Base-by-base conservation (phyloP, 1,140 invertebrate genomes). In the Drosophila tristis region DNA sequence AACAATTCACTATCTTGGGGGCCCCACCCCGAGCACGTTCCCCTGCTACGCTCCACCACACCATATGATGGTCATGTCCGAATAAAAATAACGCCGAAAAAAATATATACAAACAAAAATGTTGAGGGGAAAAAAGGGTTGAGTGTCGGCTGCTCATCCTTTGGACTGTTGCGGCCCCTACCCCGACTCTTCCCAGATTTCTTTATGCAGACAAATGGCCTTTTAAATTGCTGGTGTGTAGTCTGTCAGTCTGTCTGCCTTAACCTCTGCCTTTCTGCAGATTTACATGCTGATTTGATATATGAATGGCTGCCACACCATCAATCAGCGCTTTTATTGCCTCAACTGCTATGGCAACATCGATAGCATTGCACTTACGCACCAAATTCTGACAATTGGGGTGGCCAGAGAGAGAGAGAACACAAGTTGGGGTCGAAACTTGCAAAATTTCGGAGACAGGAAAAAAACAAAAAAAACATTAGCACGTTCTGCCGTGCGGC, bases 241-340 rank as follows among this genome's bases (percentile, higher is more conserved):
- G 72, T 70, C 76, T 73, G 51, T 60, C 70, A 66, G 35, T 16
- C 65, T 29, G 20, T 47, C 50, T 44, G 43, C 47, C 29, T 31
- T 55, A 44, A 59, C 59, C 39, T 49, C 48, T 43, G 25, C 15
- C 26, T 56, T 20, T 57, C 49, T 60, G 54, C 59, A 43, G 60
- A 82, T 81, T 87, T 87, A 78, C 82, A 86, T 87, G 82, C 62
- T 78, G 78, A 86, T 87, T 81, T 87, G 82, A 87, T 86, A 86
- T 87, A 86, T 81, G 82, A 86, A 68, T 81, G 66, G 65, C 65
- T 68, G 65, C 48, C 65, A 67, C 49, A 64, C 82, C 65, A 86
- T 87, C 74, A 87, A 87, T 86, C 82, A 87, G 74, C 44, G 53
- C 53, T 47, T 81, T 67, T 65, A 75, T 67, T 75, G 70, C 64